phyloP scores from a whole-genome alignment of 2,797 vertebrate species.

The Acanthurus tractus region DNA sequence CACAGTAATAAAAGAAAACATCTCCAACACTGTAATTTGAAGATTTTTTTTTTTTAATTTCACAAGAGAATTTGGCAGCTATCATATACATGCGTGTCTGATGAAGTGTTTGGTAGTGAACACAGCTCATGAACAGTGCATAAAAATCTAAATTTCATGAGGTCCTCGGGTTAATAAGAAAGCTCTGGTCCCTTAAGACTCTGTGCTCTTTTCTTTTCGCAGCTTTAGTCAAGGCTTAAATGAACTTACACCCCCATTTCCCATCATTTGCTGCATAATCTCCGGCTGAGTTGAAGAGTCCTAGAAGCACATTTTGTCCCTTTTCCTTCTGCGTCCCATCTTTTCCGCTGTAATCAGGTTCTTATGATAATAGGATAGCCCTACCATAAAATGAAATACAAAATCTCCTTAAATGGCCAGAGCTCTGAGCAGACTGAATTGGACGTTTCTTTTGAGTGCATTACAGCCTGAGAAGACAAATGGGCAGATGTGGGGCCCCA shows the following conservation, averaged over 20 bases:
- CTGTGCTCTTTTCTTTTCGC: slow-evolving; percentile 4
- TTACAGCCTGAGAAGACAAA: slow-evolving; percentile 71
- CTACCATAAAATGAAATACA: slow-evolving; percentile 78
- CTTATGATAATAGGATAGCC: slow-evolving; percentile 78
- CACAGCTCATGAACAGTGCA: slow-evolving; percentile 44
- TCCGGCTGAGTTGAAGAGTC: slow-evolving; percentile 30
- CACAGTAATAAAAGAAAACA: neutral
- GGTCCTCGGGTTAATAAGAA: slow-evolving; percentile 21
- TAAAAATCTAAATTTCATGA: slow-evolving; percentile 62
- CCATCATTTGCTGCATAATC: slow-evolving; percentile 42
- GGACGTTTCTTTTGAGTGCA: slow-evolving; percentile 71
- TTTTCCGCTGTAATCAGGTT: slow-evolving; percentile 63
- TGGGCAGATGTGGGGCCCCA: slow-evolving; percentile 83
- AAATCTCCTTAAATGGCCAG: slow-evolving; percentile 74
- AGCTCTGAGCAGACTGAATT: slow-evolving; percentile 69
- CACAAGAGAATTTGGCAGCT: neutral
- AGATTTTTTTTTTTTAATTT: neutral
- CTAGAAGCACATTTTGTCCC: slow-evolving; percentile 38
- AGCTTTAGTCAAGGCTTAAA: slow-evolving; percentile 24
- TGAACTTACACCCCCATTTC: slow-evolving; percentile 31
- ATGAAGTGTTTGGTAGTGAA: slow-evolving; percentile 34
- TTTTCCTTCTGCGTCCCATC: slow-evolving; percentile 36
- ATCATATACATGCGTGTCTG: neutral
- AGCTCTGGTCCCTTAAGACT: neutral
- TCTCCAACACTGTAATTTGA: too few relatives aligned